Base-by-base conservation (phyloP, 2,797 vertebrate genomes). In the Holocentrus rufus region DNA sequence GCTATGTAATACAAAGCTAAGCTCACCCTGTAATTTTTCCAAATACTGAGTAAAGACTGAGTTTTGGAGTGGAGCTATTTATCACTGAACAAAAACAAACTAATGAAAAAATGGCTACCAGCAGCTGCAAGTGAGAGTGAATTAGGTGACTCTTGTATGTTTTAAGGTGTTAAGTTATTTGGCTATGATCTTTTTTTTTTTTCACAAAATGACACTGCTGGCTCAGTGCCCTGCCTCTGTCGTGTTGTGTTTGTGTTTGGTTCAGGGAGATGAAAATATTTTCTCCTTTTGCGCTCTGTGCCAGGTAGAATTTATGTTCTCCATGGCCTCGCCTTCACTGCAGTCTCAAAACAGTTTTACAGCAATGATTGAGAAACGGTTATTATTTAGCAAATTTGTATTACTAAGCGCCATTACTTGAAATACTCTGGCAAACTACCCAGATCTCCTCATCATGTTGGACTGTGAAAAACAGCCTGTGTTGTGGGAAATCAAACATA, bases 131-230 rank as follows among this genome's bases (percentile, higher is more conserved):
- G 62, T 20, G 46, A 81, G 58, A 74, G 52, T 66, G 49, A 82
- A 77, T 85, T 78, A 61, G 34, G 57, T 63, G 78, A 88, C 88
- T 87, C 76, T 88, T 90, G 75, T 87, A 80, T 82, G 74, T 89
- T 90, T 83, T 86, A 80, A 89, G 75, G 69, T 83, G 72, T 85
- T 88, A 81, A 88, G 78, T 88, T 90, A 90, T 88, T 82, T 80
- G 76, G 69, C 74, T 78, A 62, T 90, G 89, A 92, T 91, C 42
- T 72, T 86, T 87, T 86, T 83, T 89, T 84, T 31, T 83, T 89
- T 84, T 44, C 14, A 86, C 72, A 84, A 83, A 82, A 79, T 30
- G 14, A 76, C 55, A 73, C 76, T 62, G 56, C 72, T 7, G 31
- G 54, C 76, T 77, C 25, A 66, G 27, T 83, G 81, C 36, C 65